Percentiles rank a stretch among this genome's conserved stretches.
phyloP scores from a whole-genome alignment of 1,140 invertebrate species.

The Teleopsis dalmanni region DNA sequence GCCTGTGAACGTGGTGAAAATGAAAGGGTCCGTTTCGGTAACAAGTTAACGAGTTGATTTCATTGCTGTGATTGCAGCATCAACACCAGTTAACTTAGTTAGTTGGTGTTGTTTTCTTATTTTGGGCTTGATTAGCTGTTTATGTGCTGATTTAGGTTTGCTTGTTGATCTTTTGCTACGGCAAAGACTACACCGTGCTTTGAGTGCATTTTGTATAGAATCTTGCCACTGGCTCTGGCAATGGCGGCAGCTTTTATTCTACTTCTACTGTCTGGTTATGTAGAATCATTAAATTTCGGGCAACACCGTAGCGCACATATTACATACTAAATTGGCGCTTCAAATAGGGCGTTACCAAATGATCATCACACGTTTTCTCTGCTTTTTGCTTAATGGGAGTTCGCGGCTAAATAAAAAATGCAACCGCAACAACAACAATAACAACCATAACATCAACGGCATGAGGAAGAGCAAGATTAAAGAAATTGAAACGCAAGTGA shows the following conservation, averaged over 20 bases:
- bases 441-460: too few relatives aligned
- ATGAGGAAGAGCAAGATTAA: too few relatives aligned
- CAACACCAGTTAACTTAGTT: constrained; percentile 6
- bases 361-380: constrained; percentile 43
- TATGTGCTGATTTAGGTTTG: neutral
- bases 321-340: constrained; percentile 7
- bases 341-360: constrained; percentile 37
- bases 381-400: constrained; percentile 35
- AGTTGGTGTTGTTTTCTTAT: too few relatives aligned
- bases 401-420: too few relatives aligned
- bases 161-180: neutral
- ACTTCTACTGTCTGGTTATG: too few relatives aligned
- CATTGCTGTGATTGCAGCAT: constrained; percentile 38
- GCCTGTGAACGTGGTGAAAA: neutral
- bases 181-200: too few relatives aligned
- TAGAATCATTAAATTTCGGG: neutral
- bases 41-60: constrained; percentile 44
- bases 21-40: constrained; percentile 16
- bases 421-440: too few relatives aligned
- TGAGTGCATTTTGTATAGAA: neutral
- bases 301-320: neutral
- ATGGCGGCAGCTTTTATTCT: constrained; percentile 2
- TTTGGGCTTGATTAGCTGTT: constrained; percentile 10
- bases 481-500: too few relatives aligned
- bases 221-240: neutral